A percentile compares a stretch with the other conserved stretches of the same genome.
Evolutionary conservation across 1,140 invertebrate species (phyloP).

Genomic region (Ceratina calcarata): DNA sequence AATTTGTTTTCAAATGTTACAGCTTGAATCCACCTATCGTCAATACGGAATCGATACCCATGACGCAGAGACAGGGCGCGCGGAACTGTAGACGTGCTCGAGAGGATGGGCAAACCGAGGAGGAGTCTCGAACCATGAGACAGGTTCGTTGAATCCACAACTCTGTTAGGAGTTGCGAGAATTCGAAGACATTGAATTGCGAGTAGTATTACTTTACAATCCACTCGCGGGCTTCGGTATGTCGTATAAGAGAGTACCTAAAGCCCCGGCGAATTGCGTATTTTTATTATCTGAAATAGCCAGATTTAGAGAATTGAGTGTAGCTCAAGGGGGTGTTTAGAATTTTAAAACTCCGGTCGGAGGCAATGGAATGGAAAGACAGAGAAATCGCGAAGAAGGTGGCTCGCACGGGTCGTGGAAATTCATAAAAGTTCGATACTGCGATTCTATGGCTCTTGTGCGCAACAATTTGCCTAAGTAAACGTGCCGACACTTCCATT

Average conservation of each 20-base stretch:
- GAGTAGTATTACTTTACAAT: too few relatives aligned
- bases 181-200: background rate
- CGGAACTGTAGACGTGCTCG: constrained; percentile 61
- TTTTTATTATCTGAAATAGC: too few relatives aligned
- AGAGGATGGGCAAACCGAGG: constrained; percentile 70
- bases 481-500: background rate
- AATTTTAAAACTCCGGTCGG: too few relatives aligned
- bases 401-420: too few relatives aligned
- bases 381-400: too few relatives aligned
- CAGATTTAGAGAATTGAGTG: too few relatives aligned
- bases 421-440: background rate
- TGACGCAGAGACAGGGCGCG: constrained; percentile 66
- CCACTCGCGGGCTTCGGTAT: too few relatives aligned
- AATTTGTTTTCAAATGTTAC: constrained; percentile 17
- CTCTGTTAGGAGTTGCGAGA: background rate
- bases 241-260: too few relatives aligned
- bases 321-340: too few relatives aligned
- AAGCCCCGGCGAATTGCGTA: too few relatives aligned
- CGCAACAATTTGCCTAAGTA: constrained; percentile 16
- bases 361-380: too few relatives aligned
- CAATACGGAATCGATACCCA: constrained; percentile 73
- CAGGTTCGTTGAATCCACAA: constrained; percentile 61
- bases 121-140: constrained; percentile 75
- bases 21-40: constrained; percentile 67
- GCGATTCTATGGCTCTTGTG: background rate